These are phyloP conservation scores for Poeciliopsis turneri DNA, from an alignment of 2,797 vertebrate genomes.

Conservation along the genomic window DNA sequence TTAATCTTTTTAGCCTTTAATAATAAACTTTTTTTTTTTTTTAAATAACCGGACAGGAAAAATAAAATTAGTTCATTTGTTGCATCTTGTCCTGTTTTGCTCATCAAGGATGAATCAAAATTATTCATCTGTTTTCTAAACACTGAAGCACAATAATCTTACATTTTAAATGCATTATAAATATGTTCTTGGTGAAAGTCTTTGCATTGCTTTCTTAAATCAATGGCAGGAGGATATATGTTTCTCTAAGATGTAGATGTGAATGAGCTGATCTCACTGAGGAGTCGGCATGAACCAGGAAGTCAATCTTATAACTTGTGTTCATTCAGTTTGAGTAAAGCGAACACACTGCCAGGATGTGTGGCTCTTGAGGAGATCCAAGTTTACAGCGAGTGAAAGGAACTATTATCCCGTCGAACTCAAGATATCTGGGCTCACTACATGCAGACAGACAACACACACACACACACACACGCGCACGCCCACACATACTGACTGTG, in stretches of 20 bases:
- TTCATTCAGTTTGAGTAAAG: constrained; percentile 50
- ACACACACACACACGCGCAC: background rate
- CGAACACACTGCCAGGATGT: constrained; percentile 38
- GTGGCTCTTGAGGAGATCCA: constrained; percentile 46
- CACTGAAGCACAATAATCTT: background rate
- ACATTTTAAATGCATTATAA: background rate
- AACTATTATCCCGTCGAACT: constrained; percentile 65
- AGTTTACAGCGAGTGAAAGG: constrained; percentile 62
- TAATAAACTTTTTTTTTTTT: too few relatives aligned
- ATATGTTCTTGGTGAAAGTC: background rate
- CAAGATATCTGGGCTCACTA: constrained; percentile 68
- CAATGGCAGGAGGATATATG: background rate
- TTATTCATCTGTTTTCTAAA: background rate
- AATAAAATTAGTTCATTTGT: background rate
- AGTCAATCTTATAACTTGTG: constrained; percentile 28
- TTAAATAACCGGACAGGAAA: background rate
- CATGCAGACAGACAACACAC: constrained; percentile 1
- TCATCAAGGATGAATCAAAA: background rate
- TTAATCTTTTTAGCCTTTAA: background rate
- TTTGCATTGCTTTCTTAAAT: background rate
- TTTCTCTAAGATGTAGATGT: background rate
- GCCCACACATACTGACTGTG: constrained; percentile 18
- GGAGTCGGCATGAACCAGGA: background rate
- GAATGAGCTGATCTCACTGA: background rate
- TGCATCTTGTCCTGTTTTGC: background rate